Evolutionary conservation across 2,113 vertebrate genomes (phyloP).

Genomic region (Varanus komodoensis): DNA sequence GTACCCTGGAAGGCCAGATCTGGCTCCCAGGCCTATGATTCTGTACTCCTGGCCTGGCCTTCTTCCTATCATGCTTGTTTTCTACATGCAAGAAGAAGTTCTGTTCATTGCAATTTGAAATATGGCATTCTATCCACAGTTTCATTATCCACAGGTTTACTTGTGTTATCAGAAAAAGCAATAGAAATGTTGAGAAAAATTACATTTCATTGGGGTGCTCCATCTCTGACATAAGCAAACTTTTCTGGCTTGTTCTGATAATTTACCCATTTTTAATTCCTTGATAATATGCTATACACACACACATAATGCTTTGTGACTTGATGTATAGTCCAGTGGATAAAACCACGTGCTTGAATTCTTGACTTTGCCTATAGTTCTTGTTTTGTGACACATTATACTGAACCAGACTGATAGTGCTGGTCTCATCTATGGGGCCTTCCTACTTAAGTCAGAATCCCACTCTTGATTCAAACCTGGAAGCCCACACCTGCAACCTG

Average conservation of each 20-base stretch:
- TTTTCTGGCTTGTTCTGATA: no score
- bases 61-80: not conserved
- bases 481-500: not conserved
- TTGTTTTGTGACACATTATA: not conserved
- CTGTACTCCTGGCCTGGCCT: not conserved
- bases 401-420: no score
- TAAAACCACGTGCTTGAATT: not conserved
- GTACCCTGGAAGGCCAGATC: no score
- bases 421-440: not conserved
- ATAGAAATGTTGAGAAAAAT: no score
- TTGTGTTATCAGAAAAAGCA: no score
- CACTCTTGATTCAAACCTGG: not conserved
- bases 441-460: not conserved
- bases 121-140: not conserved
- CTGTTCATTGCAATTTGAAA: not conserved
- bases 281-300: not conserved
- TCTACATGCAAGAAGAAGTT: not conserved
- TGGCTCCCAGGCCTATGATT: no score
- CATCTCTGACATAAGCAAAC: no score
- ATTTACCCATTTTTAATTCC: not conserved
- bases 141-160: no score
- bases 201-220: no score
- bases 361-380: not conserved
- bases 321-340: not conserved
- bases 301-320: not conserved